Conservation (phyloP, 2,113 vertebrate species). For the Sapajus apella region DNA sequence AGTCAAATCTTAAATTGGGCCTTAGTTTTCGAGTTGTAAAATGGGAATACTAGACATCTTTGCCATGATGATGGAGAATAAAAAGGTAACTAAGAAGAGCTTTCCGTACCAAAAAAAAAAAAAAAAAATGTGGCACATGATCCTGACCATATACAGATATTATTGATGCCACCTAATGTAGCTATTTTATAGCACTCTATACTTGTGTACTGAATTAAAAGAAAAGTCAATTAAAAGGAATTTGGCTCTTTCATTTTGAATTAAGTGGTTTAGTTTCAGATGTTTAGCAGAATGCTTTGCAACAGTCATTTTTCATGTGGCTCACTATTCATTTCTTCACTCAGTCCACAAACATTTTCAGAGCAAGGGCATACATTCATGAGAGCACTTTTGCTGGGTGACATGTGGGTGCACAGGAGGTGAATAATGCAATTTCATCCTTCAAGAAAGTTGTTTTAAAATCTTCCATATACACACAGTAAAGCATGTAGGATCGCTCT, state of each 20-base stretch:
- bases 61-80: neutral
- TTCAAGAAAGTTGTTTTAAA: slow-evolving; percentile 1
- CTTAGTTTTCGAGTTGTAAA: slow-evolving; percentile 9
- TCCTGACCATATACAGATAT: neutral
- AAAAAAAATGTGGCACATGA: neutral
- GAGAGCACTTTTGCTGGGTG: neutral
- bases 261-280: neutral
- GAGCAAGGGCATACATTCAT: neutral
- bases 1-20: neutral
- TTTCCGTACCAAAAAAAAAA: neutral
- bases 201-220: neutral
- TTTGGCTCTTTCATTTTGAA: slow-evolving; percentile 51
- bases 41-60: neutral
- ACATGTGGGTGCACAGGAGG: neutral
- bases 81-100: neutral
- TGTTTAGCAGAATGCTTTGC: neutral
- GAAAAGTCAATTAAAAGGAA: neutral
- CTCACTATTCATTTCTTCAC: slow-evolving; percentile 14
- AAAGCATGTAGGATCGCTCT: neutral
- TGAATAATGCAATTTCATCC: neutral
- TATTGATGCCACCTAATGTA: neutral
- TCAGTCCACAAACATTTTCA: neutral
- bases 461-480: neutral
- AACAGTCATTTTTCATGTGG: slow-evolving; percentile 21
- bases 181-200: neutral